phyloP scores from a whole-genome alignment of 2,888 invertebrate genomes.

The Cheilosia grossa region DNA sequence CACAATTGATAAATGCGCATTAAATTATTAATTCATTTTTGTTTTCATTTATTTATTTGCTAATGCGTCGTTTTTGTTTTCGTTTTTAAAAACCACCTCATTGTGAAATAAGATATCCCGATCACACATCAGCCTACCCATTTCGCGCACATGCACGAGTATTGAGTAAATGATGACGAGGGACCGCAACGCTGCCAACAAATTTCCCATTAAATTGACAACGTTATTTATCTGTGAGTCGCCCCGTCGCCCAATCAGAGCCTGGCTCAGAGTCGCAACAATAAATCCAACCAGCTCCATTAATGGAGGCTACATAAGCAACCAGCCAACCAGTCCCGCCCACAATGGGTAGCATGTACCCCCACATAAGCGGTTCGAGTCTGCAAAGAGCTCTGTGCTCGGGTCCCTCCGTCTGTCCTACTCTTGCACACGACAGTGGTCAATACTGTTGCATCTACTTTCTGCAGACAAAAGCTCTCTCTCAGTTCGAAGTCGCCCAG shows the following conservation, averaged over 20 bases:
- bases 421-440: neutral
- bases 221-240: constrained; percentile 63
- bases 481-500: neutral
- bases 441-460: neutral
- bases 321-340: constrained; percentile 53
- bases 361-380: constrained; percentile 21
- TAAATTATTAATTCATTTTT: constrained; percentile 45
- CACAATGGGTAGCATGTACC: constrained; percentile 39
- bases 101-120: constrained; percentile 66
- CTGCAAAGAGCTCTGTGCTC: constrained; percentile 47
- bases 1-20: constrained; percentile 58
- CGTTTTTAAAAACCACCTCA: constrained; percentile 1
- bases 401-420: neutral
- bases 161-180: constrained; percentile 10
- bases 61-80: neutral
- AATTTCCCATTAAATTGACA: constrained; percentile 57
- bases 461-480: constrained; percentile 68
- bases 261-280: constrained; percentile 19
- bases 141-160: constrained; percentile 1
- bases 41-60: constrained; percentile 1
- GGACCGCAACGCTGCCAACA: constrained; percentile 13
- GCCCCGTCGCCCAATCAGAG: constrained; percentile 59
- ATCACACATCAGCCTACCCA: constrained; percentile 53
- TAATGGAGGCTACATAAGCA: constrained; percentile 56
- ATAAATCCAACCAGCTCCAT: constrained; percentile 69